These are phyloP conservation scores for Pogonophryne albipinna DNA, from an alignment of 2,797 vertebrate species.

Conservation along the genomic window DNA sequence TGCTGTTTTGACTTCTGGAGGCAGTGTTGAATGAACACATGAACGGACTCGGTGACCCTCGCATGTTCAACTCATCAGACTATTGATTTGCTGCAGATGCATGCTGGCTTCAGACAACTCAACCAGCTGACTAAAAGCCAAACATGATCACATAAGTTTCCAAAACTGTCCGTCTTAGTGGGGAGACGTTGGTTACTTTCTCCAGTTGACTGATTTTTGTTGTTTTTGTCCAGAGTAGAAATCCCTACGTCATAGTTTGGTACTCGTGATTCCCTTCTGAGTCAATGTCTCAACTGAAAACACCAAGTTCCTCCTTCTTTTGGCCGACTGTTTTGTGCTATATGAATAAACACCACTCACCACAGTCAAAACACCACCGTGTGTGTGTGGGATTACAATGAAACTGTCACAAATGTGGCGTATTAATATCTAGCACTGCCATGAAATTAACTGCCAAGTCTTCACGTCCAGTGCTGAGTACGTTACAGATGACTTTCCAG, in stretches of 20 bases:
- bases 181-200: conserved; percentile 29
- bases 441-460: conserved; percentile 10
- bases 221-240: conserved; percentile 19
- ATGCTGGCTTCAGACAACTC: conserved; percentile 32
- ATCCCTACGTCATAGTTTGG: conserved; percentile 11
- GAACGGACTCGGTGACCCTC: neutral
- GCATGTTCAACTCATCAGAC: conserved; percentile 23
- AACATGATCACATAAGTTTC: conserved; percentile 45
- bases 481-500: neutral
- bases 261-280: neutral
- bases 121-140: conserved; percentile 39
- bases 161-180: conserved; percentile 35
- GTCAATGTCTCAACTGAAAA: conserved; percentile 13
- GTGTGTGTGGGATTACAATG: neutral
- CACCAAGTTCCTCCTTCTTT: neutral
- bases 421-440: conserved; percentile 14
- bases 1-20: neutral
- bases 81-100: conserved; percentile 60
- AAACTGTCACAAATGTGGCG: conserved; percentile 11
- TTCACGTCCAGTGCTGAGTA: neutral
- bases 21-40: neutral
- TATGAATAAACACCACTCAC: conserved; percentile 17
- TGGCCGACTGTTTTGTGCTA: conserved; percentile 6
- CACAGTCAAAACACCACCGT: conserved; percentile 10
- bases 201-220: conserved; percentile 24